These are phyloP conservation scores for Campoletis sonorensis DNA, from an alignment of 1,140 invertebrate species.

Conservation along the genomic window DNA sequence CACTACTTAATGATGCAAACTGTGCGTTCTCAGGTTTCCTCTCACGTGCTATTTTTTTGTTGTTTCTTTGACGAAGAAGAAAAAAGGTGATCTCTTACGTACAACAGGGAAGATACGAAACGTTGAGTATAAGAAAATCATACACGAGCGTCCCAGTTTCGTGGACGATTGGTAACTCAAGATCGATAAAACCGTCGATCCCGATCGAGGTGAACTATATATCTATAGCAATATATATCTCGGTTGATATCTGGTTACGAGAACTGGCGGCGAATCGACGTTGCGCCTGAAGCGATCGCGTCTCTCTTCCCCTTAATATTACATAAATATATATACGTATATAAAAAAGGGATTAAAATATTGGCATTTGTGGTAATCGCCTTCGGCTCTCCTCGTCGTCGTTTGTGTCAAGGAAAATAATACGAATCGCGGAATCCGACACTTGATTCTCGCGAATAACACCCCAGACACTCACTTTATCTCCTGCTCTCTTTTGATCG, in stretches of 20 bases:
- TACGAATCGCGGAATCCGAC: slow-evolving; percentile 71
- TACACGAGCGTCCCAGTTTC: slow-evolving; percentile 64
- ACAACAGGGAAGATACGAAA: background rate
- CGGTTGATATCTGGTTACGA: slow-evolving; percentile 69
- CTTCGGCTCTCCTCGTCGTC: slow-evolving; percentile 52
- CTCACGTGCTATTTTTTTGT: background rate
- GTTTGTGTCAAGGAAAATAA: slow-evolving; percentile 65
- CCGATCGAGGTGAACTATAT: slow-evolving; percentile 18
- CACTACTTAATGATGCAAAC: slow-evolving; percentile 30
- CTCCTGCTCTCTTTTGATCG: slow-evolving; percentile 55
- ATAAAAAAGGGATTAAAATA: slow-evolving; percentile 70
- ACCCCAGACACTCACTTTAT: slow-evolving; percentile 29
- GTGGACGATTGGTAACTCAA: slow-evolving; percentile 72
- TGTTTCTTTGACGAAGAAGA: background rate
- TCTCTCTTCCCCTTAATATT: background rate
- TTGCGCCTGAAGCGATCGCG: slow-evolving; percentile 14
- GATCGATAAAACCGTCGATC: slow-evolving; percentile 72
- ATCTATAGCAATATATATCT: slow-evolving; percentile 45
- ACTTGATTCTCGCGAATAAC: slow-evolving; percentile 52
- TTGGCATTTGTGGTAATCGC: slow-evolving; percentile 72
- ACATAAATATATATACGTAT: background rate
- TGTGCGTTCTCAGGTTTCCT: slow-evolving; percentile 15
- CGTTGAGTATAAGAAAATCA: slow-evolving; percentile 33
- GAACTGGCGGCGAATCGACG: slow-evolving; percentile 52
- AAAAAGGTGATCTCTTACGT: background rate